Evolutionary conservation across 2,888 invertebrate species (phyloP).

Genomic region (Eugnorisma glareosa): DNA sequence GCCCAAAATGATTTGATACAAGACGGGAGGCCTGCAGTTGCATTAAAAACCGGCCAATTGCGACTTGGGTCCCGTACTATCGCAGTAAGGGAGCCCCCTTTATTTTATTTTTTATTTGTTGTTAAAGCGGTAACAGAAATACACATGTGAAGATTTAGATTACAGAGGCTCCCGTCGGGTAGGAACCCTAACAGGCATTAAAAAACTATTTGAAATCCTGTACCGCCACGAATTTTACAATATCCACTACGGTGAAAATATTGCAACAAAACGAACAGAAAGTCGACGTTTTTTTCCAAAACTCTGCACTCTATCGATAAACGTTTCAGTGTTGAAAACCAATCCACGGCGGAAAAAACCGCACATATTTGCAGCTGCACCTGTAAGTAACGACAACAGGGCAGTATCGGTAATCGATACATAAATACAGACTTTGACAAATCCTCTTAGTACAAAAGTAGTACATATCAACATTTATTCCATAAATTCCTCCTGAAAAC

Average conservation of each 20-base stretch:
- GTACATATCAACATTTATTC: too few species aligned
- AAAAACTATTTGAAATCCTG: not conserved
- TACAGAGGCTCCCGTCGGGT: too few species aligned
- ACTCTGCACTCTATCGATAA: slow-evolving; percentile 1
- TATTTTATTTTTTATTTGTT: too few species aligned
- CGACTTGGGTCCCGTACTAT: too few species aligned
- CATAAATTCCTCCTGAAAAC: too few species aligned
- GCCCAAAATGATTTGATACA: not conserved
- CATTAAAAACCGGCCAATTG: too few species aligned
- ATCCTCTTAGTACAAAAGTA: slow-evolving; percentile 2
- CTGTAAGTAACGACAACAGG: slow-evolving; percentile 5
- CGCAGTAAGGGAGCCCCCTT: too few species aligned
- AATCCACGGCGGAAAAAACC: not conserved
- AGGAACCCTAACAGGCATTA: too few species aligned
- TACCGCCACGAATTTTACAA: not conserved
- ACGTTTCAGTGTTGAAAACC: not conserved
- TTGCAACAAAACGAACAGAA: not conserved
- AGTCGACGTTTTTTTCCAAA: not conserved
- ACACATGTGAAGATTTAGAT: too few species aligned
- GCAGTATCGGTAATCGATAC: slow-evolving; percentile 31
- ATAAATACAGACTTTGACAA: slow-evolving; percentile 21
- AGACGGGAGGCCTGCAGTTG: not conserved
- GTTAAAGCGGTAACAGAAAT: too few species aligned
- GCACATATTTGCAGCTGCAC: not conserved
- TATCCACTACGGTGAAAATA: not conserved